Evolutionary conservation across 2,113 vertebrate species (phyloP).

Genomic region (Misgurnus anguillicaudatus): DNA sequence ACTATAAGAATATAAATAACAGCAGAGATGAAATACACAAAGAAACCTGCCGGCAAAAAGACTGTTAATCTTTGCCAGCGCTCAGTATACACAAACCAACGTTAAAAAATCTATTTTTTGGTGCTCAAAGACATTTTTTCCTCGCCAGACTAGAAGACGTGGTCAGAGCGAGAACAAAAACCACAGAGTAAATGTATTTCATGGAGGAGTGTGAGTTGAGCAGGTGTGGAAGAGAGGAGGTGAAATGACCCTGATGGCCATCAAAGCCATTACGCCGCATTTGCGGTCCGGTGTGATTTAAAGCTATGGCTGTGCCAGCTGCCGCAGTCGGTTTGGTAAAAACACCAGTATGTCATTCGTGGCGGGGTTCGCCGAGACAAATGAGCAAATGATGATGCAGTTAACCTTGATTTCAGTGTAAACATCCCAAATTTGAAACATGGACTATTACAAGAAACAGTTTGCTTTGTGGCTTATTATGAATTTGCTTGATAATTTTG

Average conservation of each 20-base stretch:
- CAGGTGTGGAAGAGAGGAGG: constrained; percentile 20
- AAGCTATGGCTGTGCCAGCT: constrained; percentile 11
- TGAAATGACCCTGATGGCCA: constrained; percentile 18
- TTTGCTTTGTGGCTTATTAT: neutral
- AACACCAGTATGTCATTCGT: neutral
- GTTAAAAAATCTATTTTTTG: constrained; percentile 44
- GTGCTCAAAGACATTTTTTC: constrained; percentile 14
- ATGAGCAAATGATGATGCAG: constrained; percentile 24
- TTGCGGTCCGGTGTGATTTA: constrained; percentile 33
- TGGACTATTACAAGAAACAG: neutral
- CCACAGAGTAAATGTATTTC: neutral
- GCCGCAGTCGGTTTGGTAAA: neutral
- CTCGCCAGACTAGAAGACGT: neutral
- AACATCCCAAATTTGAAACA: constrained; percentile 4
- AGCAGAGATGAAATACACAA: constrained; percentile 10
- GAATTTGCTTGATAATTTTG: neutral
- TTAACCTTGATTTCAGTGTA: constrained; percentile 17
- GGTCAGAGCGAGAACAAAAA: constrained; percentile 23
- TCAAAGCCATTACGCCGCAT: constrained; percentile 9
- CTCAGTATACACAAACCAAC: constrained; percentile 45
- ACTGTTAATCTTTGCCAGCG: constrained; percentile 55
- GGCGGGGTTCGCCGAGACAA: constrained; percentile 14
- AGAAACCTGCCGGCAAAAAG: constrained; percentile 44
- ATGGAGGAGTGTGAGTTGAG: constrained; percentile 1
- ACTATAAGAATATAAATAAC: constrained; percentile 38